Evolutionary conservation across 2,797 vertebrate species (phyloP).

Genomic region (Heterohyrax brucei): DNA sequence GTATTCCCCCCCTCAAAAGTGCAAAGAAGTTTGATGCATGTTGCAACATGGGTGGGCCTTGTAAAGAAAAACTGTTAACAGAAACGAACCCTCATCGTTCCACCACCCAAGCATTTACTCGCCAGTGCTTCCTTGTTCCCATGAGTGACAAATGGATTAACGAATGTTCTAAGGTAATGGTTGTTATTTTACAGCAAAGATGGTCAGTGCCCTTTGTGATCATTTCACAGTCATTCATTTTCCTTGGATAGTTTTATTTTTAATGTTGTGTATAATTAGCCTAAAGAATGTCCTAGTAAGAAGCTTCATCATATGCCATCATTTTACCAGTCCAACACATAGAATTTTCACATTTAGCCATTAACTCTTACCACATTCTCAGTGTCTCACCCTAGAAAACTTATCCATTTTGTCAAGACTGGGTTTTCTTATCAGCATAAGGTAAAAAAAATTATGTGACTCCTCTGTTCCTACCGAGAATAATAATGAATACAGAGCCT

Average conservation of each 20-base stretch:
- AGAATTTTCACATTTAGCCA: background rate
- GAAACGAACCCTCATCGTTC: background rate
- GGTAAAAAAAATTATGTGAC: background rate
- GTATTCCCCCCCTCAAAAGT: no score
- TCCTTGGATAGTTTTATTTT: conserved; percentile 38
- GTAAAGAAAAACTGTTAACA: background rate
- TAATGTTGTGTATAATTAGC: background rate
- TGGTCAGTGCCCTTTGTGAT: background rate
- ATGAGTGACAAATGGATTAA: background rate
- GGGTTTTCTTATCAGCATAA: background rate
- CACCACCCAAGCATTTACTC: background rate
- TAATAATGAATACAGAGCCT: background rate
- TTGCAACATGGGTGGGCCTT: no score
- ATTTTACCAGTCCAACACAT: background rate
- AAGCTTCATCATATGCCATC: background rate
- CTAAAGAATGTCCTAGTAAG: background rate
- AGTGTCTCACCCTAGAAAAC: background rate
- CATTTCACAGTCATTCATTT: background rate
- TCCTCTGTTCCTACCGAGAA: background rate
- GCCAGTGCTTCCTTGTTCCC: background rate
- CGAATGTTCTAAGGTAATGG: background rate
- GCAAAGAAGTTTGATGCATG: no score
- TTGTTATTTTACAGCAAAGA: conserved; percentile 13
- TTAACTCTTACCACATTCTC: background rate
- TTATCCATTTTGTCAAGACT: background rate